Percentiles rank a stretch among this genome's conserved stretches.
phyloP scores from a whole-genome alignment of 2,888 invertebrate species.

The Caenorhabditis doughertyi region DNA sequence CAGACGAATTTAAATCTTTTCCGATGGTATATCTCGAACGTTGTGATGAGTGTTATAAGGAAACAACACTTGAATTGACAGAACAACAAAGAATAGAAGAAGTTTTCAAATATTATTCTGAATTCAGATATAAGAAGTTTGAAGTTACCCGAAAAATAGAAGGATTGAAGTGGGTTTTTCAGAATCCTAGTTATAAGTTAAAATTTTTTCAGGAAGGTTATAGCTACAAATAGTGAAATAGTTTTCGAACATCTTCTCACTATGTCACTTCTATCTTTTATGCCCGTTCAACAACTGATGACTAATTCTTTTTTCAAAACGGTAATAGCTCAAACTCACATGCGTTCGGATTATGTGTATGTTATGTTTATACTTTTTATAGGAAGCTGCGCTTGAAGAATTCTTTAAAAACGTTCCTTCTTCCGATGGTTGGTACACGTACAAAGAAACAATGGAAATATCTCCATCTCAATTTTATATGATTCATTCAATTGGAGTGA shows the following conservation, averaged over 20 bases:
- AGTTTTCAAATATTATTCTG: conserved; percentile 26
- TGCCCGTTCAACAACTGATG: conserved; percentile 23
- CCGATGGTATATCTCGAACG: conserved; percentile 32
- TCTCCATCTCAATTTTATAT: conserved; percentile 45
- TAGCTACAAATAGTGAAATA: conserved; percentile 32
- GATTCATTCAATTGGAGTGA: conserved; percentile 18
- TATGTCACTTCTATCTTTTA: conserved; percentile 29
- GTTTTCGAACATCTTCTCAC: conserved; percentile 32
- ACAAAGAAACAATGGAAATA: conserved; percentile 25
- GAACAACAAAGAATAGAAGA: conserved; percentile 29
- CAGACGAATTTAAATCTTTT: conserved; percentile 20
- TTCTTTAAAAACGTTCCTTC: conserved; percentile 46
- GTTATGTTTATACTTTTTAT: background rate
- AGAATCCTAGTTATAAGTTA: background rate
- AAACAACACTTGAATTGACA: conserved; percentile 8
- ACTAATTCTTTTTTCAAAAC: conserved; percentile 28
- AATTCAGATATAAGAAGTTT: conserved; percentile 28
- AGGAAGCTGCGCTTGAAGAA: conserved; percentile 11
- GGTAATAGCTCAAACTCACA: background rate
- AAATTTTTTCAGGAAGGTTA: background rate
- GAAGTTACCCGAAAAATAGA: conserved; percentile 31
- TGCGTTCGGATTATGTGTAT: too few species aligned
- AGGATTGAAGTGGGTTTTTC: background rate
- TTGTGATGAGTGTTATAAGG: background rate
- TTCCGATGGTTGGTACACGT: conserved; percentile 36